Evolutionary conservation across 2,113 vertebrate genomes (phyloP), one percentile per base, ranked within the genome.

Genomic region (Paramisgurnus dabryanus): DNA sequence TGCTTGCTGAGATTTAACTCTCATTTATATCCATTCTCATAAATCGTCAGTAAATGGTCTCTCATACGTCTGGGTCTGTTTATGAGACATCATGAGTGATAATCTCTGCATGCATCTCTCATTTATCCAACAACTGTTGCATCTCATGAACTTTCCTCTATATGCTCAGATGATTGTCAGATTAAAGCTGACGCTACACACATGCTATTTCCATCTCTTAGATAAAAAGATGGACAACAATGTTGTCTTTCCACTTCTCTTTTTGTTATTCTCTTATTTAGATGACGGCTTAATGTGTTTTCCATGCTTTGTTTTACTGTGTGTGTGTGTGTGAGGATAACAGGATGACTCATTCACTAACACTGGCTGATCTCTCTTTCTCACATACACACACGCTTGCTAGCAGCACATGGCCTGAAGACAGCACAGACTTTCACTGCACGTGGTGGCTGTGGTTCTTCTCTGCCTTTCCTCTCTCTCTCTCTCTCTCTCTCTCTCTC

Each of bases 381-480:
- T 78, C 84, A 34, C 83, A 83, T 78, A 78, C 86, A 86, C 72
- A 84, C 90, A 89, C 40, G 80, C 86, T 82, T 82, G 78, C 84
- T 86, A 64, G 10, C 5, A 74, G 87, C 89, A 92, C 90, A 91
- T 91, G 90, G 87, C 87, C 74, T 74, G 55, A 74, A 83, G 90
- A 86, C 86, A 84, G 86, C 90, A 89, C 87, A 87, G 87, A 88
- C 85, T 76, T 85, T 75, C 87, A 79, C 80, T 88, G 91, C 89
- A 91, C 89, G 83, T 93, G 87, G 83, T 75, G 49, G 45, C 81
- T 34, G 83, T 75, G 49, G 45, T 79, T 34, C 27, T 34, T 34
- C 3, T 34, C 27, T 34, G 27, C 27, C 27, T 34, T 34, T 34
- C 27, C 27, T 34, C 27, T 34, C 58, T 66, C 64, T 45, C 63